These are phyloP conservation scores for Phrynocephalus guinanensis DNA, from an alignment of 2,797 vertebrate genomes.

Conservation along the genomic window DNA sequence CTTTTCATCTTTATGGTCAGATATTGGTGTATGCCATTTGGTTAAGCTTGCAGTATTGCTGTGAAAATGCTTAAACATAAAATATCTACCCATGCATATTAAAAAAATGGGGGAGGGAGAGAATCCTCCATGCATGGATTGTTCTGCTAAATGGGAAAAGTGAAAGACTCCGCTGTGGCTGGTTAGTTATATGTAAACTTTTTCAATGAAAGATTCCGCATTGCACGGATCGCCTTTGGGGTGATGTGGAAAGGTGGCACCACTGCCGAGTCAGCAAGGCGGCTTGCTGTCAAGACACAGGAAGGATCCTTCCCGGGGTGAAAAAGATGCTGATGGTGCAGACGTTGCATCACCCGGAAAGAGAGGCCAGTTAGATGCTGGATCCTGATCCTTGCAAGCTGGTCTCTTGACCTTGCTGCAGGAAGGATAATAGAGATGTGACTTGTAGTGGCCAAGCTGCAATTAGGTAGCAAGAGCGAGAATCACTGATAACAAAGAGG, in stretches of 20 bases:
- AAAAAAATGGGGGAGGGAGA: background rate
- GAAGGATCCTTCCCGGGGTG: background rate
- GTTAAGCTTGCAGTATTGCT: background rate
- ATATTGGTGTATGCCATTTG: background rate
- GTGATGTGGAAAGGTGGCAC: background rate
- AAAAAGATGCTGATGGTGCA: constrained; percentile 17
- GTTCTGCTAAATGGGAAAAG: background rate
- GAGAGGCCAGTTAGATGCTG: constrained; percentile 3
- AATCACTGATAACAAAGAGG: background rate
- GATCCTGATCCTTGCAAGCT: background rate
- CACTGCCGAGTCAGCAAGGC: constrained; percentile 40
- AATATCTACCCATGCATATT: background rate
- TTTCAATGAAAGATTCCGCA: constrained; percentile 21
- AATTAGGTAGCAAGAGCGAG: no score
- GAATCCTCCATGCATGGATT: background rate
- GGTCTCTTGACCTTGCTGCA: background rate
- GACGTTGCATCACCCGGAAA: background rate
- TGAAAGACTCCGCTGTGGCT: background rate
- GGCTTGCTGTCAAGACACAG: constrained; percentile 12
- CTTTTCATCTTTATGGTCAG: background rate
- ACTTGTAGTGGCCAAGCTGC: background rate
- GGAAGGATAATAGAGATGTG: background rate
- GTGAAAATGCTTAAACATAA: background rate
- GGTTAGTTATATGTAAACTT: background rate
- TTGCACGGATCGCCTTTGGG: constrained; percentile 20